Evolutionary conservation across 1,140 invertebrate genomes (phyloP), one percentile per base, ranked within the genome.

Genomic region (Acromyrmex charruanus): DNA sequence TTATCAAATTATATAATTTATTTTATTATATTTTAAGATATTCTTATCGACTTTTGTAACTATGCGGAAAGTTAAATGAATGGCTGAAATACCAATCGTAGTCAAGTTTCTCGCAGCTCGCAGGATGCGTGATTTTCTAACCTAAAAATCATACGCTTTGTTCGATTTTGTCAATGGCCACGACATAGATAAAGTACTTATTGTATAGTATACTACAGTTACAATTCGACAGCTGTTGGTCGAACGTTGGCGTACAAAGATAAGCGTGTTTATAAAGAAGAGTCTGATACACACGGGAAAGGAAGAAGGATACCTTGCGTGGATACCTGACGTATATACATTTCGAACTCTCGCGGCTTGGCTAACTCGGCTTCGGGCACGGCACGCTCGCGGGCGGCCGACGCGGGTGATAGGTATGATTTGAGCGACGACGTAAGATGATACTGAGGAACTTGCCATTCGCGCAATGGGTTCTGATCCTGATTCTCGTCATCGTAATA

Each of bases 401-500:
- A 66, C 18, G 25, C 31, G 16, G 9, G 49, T 44, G 44, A 85
- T n/a, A 58, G 85, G 59, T 86, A 87, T 87, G 86, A 7, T 74
- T 55, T 58, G 61, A 21, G 51, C 21, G 31, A 14, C 66, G 25
- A 16, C 25, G n/a, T 85, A 87, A 82, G 91, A 95, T 95, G 95
- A 92, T 94, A 93, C 71, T 93, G 51, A 94, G 94, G 87, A 95
- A 86, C 91, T 91, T 92, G 87, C 82, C 93, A 16, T 81, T 93
- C 4, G 16, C 39, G 31, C 95, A 95, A 93, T 95, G 94, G 94
- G 68, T 94, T 16, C 68, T 92, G 9, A 77, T 92, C 58, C 77
- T 94, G 77, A 71, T 94, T 63, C 89, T 94, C 7, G 51, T 91
- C 65, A 4, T 95, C 16, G 84, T 93, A 69, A 84, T 92, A 51